These are phyloP conservation scores for Caradrina clavipalpis DNA, from an alignment of 2,888 invertebrate species.

Conservation along the genomic window DNA sequence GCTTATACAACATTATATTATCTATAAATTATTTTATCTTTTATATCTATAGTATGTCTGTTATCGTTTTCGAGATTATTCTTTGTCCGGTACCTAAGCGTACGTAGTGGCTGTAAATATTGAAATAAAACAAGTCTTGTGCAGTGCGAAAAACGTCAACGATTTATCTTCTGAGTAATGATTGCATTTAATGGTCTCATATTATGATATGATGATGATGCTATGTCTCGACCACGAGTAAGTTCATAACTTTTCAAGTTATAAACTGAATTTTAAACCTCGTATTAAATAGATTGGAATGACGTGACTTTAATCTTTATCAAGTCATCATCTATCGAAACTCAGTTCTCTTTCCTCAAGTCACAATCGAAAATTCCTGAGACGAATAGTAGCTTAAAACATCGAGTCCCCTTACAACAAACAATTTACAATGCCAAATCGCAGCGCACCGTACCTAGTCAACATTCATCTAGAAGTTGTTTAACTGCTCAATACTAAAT, in stretches of 20 bases:
- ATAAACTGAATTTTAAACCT: not conserved
- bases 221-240: not conserved
- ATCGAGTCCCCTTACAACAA: not conserved
- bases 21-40: not conserved
- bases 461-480: slow-evolving; percentile 11
- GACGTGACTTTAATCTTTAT: not conserved
- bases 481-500: slow-evolving; percentile 35
- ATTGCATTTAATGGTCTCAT: slow-evolving; percentile 8
- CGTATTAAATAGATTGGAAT: not conserved
- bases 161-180: not conserved
- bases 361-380: not conserved
- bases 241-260: not conserved
- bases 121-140: not conserved
- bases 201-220: not conserved
- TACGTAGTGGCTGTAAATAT: not conserved
- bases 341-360: not conserved
- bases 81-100: not conserved
- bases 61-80: slow-evolving; percentile 10
- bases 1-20: not conserved
- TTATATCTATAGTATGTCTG: not conserved
- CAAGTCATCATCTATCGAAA: not conserved
- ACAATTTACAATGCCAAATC: not conserved
- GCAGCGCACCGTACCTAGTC: not conserved
- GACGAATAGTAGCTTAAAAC: not conserved
- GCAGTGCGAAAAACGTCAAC: not conserved